These are phyloP conservation scores for Zele albiditarsus DNA, from an alignment of 2,888 invertebrate species.

Conservation along the genomic window DNA sequence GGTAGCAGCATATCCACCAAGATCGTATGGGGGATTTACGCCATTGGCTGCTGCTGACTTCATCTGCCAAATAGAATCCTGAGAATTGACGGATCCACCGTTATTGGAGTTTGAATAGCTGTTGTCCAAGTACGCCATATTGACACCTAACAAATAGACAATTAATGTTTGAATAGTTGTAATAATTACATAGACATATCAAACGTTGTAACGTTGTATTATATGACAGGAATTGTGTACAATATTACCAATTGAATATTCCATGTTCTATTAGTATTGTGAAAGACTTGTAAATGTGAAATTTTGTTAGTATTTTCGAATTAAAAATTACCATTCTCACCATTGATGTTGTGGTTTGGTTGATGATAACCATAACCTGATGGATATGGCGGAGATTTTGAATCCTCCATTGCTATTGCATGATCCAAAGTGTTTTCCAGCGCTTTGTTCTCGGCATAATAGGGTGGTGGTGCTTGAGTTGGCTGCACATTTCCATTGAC, in stretches of 20 bases:
- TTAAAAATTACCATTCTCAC: constrained; percentile 75
- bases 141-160: constrained; percentile 78
- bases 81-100: constrained; percentile 95
- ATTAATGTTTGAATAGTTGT: constrained; percentile 19
- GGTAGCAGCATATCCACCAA: constrained; percentile 87
- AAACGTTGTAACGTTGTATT: neutral
- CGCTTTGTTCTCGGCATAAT: constrained; percentile 95
- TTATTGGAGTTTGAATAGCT: constrained; percentile 95
- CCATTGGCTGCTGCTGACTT: constrained; percentile 88
- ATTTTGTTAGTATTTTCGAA: constrained; percentile 39
- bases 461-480: constrained; percentile 90
- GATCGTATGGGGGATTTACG: constrained; percentile 82
- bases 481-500: constrained; percentile 82
- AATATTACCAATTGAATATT: constrained; percentile 24
- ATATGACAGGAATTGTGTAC: neutral
- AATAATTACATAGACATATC: neutral
- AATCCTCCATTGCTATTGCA: constrained; percentile 87
- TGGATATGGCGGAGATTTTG: constrained; percentile 88
- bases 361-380: constrained; percentile 90
- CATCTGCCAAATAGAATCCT: constrained; percentile 95
- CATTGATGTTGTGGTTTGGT: constrained; percentile 83
- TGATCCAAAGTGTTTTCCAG: constrained; percentile 91
- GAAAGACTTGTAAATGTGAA: constrained; percentile 14
- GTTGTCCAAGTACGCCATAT: constrained; percentile 93
- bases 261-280: neutral